These are phyloP conservation scores for Celastrina argiolus DNA, from an alignment of 2,888 invertebrate species.

Conservation along the genomic window DNA sequence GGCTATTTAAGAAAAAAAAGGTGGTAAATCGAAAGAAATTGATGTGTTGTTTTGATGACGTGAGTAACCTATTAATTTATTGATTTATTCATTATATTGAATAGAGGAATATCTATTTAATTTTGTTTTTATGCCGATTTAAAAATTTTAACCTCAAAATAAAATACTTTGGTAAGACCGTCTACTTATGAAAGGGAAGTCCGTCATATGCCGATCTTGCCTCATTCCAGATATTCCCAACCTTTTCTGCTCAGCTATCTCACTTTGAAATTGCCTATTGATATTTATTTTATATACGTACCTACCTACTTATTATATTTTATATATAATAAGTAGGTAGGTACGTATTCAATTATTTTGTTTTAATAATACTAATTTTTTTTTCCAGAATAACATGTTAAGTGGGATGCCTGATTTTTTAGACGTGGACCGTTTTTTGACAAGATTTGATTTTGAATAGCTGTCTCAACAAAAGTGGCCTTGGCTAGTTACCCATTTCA, in stretches of 20 bases:
- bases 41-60: not conserved
- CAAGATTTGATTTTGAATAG: constrained; percentile 3
- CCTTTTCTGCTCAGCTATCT: no score
- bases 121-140: not conserved
- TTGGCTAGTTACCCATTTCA: constrained; percentile 11
- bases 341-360: no score
- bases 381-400: constrained; percentile 14
- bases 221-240: no score
- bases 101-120: not conserved
- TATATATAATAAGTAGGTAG: no score
- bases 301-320: no score
- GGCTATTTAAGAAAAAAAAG: not conserved
- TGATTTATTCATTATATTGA: not conserved
- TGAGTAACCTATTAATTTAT: not conserved
- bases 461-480: constrained; percentile 7
- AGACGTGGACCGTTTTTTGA: constrained; percentile 2
- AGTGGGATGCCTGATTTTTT: constrained; percentile 12
- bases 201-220: constrained; percentile 19
- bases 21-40: constrained; percentile 6
- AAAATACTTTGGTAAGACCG: constrained; percentile 8
- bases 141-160: constrained; percentile 15
- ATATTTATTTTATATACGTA: no score
- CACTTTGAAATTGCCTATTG: no score
- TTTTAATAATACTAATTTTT: no score
- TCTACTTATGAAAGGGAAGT: constrained; percentile 2